phyloP scores from a whole-genome alignment of 2,888 invertebrate species.

The Nematopogon swammerdamellus region DNA sequence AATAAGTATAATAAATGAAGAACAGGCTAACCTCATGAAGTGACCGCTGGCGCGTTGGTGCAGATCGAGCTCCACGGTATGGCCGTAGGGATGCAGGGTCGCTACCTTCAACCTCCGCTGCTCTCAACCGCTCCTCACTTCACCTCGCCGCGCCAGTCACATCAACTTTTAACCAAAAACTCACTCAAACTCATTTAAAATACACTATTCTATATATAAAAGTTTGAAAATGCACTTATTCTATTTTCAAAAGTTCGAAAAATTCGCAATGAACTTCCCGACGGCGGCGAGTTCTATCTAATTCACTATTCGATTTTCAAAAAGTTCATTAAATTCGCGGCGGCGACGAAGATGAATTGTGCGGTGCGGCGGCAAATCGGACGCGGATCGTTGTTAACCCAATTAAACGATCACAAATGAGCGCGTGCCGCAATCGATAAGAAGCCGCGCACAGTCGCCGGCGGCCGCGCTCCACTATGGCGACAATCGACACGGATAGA shows the following conservation, averaged over 20 bases:
- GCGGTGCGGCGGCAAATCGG: slow-evolving; percentile 16
- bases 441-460: slow-evolving; percentile 31
- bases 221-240: no score
- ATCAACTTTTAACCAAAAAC: neutral
- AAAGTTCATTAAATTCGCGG: no score
- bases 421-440: slow-evolving; percentile 29
- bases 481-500: slow-evolving; percentile 53
- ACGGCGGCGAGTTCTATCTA: no score
- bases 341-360: no score
- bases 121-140: slow-evolving; percentile 3
- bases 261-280: no score
- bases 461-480: slow-evolving; percentile 44
- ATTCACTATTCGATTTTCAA: no score
- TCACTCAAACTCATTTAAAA: no score
- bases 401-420: slow-evolving; percentile 28
- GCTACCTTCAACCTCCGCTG: neutral
- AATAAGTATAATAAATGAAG: no score
- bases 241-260: no score
- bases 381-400: slow-evolving; percentile 23
- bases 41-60: slow-evolving; percentile 75
- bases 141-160: neutral
- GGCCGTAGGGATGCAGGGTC: slow-evolving; percentile 28
- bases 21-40: slow-evolving; percentile 70
- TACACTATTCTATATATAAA: no score
- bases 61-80: slow-evolving; percentile 73